Conservation (phyloP, 2,888 invertebrate species). For the Scaptomyza polygonia region DNA sequence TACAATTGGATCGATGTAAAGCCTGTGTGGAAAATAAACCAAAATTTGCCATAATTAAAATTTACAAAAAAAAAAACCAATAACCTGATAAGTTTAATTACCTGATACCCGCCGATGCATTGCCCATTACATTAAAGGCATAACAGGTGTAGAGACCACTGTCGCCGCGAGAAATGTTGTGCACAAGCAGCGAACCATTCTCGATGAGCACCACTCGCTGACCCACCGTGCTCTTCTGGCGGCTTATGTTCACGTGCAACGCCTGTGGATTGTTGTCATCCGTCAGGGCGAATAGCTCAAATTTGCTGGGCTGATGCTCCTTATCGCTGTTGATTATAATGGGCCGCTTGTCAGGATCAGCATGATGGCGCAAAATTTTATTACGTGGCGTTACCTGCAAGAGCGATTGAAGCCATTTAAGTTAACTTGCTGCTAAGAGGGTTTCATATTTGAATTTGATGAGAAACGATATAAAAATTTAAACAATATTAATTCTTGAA, state of each 20-base stretch:
- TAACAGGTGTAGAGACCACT: constrained; percentile 94
- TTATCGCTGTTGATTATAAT: constrained; percentile 80
- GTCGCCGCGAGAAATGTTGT: constrained; percentile 90
- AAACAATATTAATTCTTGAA: no score
- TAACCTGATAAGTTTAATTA: constrained; percentile 27
- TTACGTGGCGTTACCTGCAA: constrained; percentile 88
- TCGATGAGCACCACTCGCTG: constrained; percentile 86
- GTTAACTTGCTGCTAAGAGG: background rate
- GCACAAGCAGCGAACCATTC: constrained; percentile 92
- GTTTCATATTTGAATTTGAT: background rate
- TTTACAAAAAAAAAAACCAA: background rate
- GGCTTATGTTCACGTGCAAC: constrained; percentile 64
- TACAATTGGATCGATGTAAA: constrained; percentile 94
- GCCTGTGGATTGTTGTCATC: constrained; percentile 70
- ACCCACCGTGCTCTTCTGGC: constrained; percentile 62
- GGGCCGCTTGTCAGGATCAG: constrained; percentile 86
- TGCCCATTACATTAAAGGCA: constrained; percentile 93
- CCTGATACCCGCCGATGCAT: constrained; percentile 89
- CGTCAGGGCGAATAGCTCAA: constrained; percentile 78
- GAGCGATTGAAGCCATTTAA: background rate
- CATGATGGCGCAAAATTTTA: constrained; percentile 91
- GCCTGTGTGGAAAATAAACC: constrained; percentile 77
- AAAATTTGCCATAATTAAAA: background rate
- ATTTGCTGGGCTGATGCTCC: constrained; percentile 75
- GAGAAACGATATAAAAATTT: background rate